phyloP scores from a whole-genome alignment of 2,888 invertebrate species.

The Fragum sueziense region DNA sequence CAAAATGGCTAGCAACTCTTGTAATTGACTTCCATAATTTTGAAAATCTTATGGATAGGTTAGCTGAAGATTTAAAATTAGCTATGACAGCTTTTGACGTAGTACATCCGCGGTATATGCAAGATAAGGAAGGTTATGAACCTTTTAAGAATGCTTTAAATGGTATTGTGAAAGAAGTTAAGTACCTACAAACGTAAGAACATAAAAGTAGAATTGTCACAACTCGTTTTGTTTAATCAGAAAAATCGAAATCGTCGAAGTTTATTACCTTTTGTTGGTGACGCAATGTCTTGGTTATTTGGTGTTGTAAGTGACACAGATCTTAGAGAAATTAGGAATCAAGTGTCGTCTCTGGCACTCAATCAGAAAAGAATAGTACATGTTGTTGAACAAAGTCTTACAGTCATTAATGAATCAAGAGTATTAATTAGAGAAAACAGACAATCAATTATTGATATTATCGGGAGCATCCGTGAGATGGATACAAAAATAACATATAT shows the following conservation, averaged over 20 bases:
- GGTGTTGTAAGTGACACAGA: neutral
- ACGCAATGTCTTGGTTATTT: constrained; percentile 1
- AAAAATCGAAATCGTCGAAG: neutral
- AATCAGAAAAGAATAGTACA: constrained; percentile 1
- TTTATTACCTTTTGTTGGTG: neutral
- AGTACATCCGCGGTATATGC: too few relatives aligned
- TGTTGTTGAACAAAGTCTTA: neutral
- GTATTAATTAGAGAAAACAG: neutral
- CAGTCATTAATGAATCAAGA: neutral
- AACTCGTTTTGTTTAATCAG: neutral
- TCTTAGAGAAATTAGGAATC: neutral
- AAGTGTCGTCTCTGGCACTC: neutral
- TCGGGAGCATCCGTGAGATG: neutral
- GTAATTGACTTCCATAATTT: neutral
- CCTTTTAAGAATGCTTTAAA: too few relatives aligned
- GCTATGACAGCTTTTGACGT: neutral
- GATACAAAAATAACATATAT: too few relatives aligned
- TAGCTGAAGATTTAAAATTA: neutral
- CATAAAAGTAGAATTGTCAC: neutral
- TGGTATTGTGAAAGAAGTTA: neutral
- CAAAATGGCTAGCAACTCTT: too few relatives aligned
- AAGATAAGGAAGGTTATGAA: too few relatives aligned
- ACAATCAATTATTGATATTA: neutral
- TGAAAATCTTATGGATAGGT: too few relatives aligned
- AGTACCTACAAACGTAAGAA: neutral